These are phyloP conservation scores for Xestia sexstrigata DNA, from an alignment of 2,888 invertebrate genomes.

Conservation along the genomic window DNA sequence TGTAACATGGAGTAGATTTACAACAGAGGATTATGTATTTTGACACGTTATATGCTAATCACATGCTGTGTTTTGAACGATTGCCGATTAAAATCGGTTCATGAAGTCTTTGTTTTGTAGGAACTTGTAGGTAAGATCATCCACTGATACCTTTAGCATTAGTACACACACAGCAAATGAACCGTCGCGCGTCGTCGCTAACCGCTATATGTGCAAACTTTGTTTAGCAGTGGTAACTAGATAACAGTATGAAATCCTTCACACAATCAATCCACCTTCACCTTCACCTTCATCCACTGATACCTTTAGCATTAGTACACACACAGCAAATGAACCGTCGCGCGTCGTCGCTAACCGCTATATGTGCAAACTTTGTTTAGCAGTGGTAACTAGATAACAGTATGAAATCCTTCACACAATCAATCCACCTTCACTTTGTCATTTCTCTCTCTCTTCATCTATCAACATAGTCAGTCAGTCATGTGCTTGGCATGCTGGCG, in stretches of 20 bases:
- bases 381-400: neutral
- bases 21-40: neutral
- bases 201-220: neutral
- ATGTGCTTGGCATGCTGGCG: neutral
- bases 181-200: too few relatives aligned
- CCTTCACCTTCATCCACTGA: too few relatives aligned
- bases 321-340: too few relatives aligned
- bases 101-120: neutral
- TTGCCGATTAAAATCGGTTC: neutral
- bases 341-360: neutral
- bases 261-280: neutral
- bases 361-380: neutral
- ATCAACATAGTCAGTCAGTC: too few relatives aligned
- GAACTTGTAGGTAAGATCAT: neutral
- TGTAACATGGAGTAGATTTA: neutral
- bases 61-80: neutral
- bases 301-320: too few relatives aligned
- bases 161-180: too few relatives aligned
- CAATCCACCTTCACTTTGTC: neutral
- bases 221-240: neutral
- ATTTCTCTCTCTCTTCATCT: neutral
- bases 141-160: too few relatives aligned
- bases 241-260: neutral
- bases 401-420: neutral
- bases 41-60: neutral